Conservation (phyloP, 1,140 invertebrate genomes). For the Ceratina calcarata region DNA sequence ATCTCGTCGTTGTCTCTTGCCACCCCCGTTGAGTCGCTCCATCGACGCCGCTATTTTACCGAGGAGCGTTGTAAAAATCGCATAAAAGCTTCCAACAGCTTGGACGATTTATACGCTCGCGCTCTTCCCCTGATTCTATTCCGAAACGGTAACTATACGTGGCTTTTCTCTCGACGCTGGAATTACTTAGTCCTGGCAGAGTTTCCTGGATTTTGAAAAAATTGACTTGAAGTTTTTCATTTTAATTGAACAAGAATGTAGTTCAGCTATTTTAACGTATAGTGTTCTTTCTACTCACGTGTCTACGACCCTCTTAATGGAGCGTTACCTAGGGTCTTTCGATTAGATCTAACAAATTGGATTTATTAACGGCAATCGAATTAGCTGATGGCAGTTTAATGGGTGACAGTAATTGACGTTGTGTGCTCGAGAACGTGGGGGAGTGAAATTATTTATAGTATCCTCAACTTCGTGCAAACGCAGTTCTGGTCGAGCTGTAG, state of each 20-base stretch:
- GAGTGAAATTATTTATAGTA: not conserved
- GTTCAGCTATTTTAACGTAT: no score
- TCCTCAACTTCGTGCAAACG: not conserved
- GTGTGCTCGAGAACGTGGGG: not conserved
- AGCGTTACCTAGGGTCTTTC: no score
- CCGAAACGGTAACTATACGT: not conserved
- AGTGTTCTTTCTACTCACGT: no score
- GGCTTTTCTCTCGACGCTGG: no score
- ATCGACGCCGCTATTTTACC: conserved; percentile 56
- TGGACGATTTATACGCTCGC: conserved; percentile 51
- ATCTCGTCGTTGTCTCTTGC: not conserved
- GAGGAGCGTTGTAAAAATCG: conserved; percentile 61
- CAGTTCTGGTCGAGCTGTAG: no score
- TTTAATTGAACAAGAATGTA: no score
- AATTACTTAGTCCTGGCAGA: no score
- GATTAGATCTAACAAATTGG: not conserved
- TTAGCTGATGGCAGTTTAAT: conserved; percentile 4
- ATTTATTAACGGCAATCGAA: conserved; percentile 9
- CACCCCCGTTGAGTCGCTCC: conserved; percentile 19
- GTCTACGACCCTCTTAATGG: no score
- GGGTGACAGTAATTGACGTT: not conserved
- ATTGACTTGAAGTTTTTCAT: no score
- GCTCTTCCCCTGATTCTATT: conserved; percentile 26
- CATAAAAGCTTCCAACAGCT: conserved; percentile 62
- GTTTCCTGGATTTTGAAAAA: not conserved